Base-by-base conservation (phyloP, 2,888 invertebrate species). In the Seira ritae region DNA sequence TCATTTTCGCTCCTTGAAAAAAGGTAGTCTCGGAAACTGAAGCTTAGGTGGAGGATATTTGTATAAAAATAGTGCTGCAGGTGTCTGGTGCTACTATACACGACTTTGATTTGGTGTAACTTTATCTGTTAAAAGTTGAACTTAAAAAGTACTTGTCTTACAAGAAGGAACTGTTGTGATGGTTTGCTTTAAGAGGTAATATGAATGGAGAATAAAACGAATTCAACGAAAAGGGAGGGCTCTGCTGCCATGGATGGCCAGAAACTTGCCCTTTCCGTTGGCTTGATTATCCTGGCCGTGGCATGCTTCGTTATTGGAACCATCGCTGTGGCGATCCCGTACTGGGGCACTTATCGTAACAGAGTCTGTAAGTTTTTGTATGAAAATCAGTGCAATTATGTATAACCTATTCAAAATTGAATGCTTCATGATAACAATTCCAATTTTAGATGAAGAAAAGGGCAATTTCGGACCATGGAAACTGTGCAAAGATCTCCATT, bases 391-490 rank as follows among this genome's bases (percentile, higher is more conserved):
- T 12, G 42, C 42, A 42, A 12, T 8, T 42, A 8, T 6, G 12
- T 42, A 42, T 42, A 42, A 42, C 12, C 12, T 42, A 12, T 42
- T 42, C 12, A 42, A 42, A 42, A n/a, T n/a, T n/a, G 19, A 60
- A 19, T 19, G 17, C 60, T 6, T n/a, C 3, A 4, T 31, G 31
- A 2, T 31, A 8, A 8, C 31, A 31, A 4, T 31, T 31, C 8
- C 31, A 31, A 31, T 31, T 72, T 69, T 91, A 88, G 94, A 93
- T 89, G 94, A 93, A 89, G 96, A 96, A 90, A 93, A 93, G 88
- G 97, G 96, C 67, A 96, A 96, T 91, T 97, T 96, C 90, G 96
- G 96, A 85, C 96, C 96, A 90, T 97, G 96, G 95, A 94, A 94
- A 90, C 94, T 95, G 83, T 97, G 97, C 93, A 96, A 96, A 92